phyloP scores from a whole-genome alignment of 2,888 invertebrate genomes.

The Andrena trimmerana region DNA sequence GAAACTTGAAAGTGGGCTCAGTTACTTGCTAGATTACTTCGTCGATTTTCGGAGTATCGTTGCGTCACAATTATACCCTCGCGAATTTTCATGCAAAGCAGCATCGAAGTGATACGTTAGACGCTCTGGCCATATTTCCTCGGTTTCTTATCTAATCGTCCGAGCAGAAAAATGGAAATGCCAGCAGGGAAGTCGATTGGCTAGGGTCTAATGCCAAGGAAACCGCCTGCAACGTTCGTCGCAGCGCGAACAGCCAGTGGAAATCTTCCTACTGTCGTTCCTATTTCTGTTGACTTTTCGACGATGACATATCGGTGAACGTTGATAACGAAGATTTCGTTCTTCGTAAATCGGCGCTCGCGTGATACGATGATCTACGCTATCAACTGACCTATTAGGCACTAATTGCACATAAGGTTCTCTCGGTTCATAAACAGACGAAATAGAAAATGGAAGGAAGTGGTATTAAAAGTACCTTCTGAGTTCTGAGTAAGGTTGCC shows the following conservation, averaged over 20 bases:
- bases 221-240: constrained; percentile 33
- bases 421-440: too few relatives aligned
- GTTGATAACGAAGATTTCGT: constrained; percentile 45
- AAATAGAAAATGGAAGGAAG: too few relatives aligned
- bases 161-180: constrained; percentile 66
- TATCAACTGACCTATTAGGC: neutral
- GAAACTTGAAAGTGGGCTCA: neutral
- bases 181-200: constrained; percentile 30
- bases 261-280: constrained; percentile 61
- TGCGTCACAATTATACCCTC: neutral
- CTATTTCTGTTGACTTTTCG: constrained; percentile 34
- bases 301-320: constrained; percentile 25
- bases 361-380: neutral
- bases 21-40: neutral
- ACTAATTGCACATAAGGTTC: neutral
- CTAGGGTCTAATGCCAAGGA: constrained; percentile 74
- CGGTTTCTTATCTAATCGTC: constrained; percentile 72
- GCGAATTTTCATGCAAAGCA: neutral
- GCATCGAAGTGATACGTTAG: neutral
- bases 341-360: neutral
- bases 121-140: neutral
- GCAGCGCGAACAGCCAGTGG: constrained; percentile 39
- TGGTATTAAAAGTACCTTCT: too few relatives aligned
- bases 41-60: neutral
- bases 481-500: too few relatives aligned